phyloP scores from a whole-genome alignment of 2,797 vertebrate genomes.

The Stomatorhinus walkeri region DNA sequence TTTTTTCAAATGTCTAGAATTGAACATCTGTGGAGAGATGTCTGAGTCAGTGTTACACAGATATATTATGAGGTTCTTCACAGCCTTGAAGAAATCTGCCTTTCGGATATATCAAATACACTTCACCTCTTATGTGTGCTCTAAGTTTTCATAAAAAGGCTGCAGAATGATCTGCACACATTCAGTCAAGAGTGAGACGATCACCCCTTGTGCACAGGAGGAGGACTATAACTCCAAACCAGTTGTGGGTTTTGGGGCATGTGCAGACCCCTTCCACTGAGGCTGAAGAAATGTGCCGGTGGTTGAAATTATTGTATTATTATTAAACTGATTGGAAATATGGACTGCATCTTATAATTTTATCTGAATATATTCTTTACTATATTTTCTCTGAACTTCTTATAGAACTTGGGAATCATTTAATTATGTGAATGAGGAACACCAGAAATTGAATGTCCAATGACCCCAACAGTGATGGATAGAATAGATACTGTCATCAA shows the following conservation, averaged over 20 bases:
- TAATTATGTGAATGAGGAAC: not conserved
- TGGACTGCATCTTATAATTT: not conserved
- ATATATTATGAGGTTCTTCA: not conserved
- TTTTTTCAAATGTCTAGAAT: not conserved
- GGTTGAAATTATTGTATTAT: not conserved
- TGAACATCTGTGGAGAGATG: not conserved
- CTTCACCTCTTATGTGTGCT: not conserved
- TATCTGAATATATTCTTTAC: not conserved
- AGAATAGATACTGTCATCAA: not conserved
- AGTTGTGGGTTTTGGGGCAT: constrained; percentile 23
- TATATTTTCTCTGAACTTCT: not conserved
- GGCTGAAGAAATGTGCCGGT: constrained; percentile 13
- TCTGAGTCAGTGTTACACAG: not conserved
- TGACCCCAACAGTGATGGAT: not conserved
- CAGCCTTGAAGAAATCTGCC: not conserved
- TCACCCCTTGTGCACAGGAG: constrained; percentile 30
- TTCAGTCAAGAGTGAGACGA: constrained; percentile 31
- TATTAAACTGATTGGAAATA: not conserved
- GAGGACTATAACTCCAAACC: constrained; percentile 29
- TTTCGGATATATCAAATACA: not conserved
- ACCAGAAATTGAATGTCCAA: not conserved
- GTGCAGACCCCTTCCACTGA: constrained; percentile 3
- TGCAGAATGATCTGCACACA: constrained; percentile 15
- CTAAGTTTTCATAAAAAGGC: constrained; percentile 24
- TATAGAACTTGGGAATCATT: not conserved